A percentile compares a stretch with the other conserved stretches of the same genome.
phyloP scores from a whole-genome alignment of 1,140 invertebrate genomes.

The Neodiprion fabricii region DNA sequence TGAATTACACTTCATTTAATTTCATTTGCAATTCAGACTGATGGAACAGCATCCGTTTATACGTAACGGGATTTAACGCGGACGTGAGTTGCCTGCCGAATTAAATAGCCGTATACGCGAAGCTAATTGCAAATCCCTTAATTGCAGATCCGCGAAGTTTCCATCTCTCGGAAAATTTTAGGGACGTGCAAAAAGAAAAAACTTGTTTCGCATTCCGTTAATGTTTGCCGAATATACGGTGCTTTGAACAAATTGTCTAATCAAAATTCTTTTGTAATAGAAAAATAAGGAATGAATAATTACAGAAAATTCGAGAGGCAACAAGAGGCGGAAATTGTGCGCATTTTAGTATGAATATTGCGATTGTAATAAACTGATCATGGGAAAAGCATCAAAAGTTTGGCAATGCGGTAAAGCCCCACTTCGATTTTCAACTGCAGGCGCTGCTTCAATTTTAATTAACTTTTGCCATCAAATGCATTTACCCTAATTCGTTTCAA shows the following conservation, averaged over 20 bases:
- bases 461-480: not conserved
- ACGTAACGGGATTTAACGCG: slow-evolving; percentile 44
- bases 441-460: not conserved
- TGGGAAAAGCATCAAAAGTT: too few relatives aligned
- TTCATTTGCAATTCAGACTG: slow-evolving; percentile 52
- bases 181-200: not conserved
- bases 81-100: slow-evolving; percentile 40
- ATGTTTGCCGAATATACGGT: too few relatives aligned
- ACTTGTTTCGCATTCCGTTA: too few relatives aligned
- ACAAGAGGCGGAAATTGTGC: too few relatives aligned
- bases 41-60: slow-evolving; percentile 40
- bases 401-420: too few relatives aligned
- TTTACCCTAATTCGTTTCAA: not conserved
- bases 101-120: slow-evolving; percentile 30
- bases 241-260: too few relatives aligned
- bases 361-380: too few relatives aligned
- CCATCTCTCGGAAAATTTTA: not conserved
- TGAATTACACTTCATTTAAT: slow-evolving; percentile 36
- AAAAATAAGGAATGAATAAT: too few relatives aligned
- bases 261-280: too few relatives aligned
- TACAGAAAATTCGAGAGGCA: too few relatives aligned
- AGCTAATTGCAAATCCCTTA: slow-evolving; percentile 51
- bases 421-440: too few relatives aligned
- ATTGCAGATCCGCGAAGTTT: slow-evolving; percentile 49
- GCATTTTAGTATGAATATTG: too few relatives aligned